phyloP scores from a whole-genome alignment of 2,888 invertebrate species.

The Adelphocoris suturalis region DNA sequence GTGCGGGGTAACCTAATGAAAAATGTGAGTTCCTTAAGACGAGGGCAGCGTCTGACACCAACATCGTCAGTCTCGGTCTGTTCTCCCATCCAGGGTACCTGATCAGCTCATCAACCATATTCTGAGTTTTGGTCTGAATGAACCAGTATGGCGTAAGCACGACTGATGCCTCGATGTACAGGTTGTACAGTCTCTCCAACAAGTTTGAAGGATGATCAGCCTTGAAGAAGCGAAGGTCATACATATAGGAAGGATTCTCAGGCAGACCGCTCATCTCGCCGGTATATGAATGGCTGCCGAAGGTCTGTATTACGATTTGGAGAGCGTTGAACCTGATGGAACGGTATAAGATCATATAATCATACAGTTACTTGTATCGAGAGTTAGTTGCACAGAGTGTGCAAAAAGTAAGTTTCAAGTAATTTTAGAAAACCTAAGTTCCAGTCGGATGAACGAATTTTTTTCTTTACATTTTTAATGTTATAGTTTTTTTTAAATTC shows the following conservation, averaged over 20 bases:
- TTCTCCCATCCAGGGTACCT: conserved; percentile 72
- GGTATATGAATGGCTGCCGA: conserved; percentile 69
- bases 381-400: too few species aligned
- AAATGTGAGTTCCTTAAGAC: conserved; percentile 22
- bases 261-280: conserved; percentile 71
- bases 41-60: conserved; percentile 64
- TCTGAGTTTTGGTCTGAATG: conserved; percentile 15
- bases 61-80: conserved; percentile 54
- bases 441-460: too few species aligned
- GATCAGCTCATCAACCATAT: conserved; percentile 67
- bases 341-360: background rate
- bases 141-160: background rate
- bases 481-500: too few species aligned
- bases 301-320: conserved; percentile 29
- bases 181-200: conserved; percentile 31
- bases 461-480: too few species aligned
- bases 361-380: background rate
- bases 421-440: too few species aligned
- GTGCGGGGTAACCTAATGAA: conserved; percentile 82
- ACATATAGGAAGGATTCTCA: conserved; percentile 57
- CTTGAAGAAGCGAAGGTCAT: conserved; percentile 48
- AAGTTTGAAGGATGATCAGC: conserved; percentile 22
- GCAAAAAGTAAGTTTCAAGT: too few species aligned
- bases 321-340: conserved; percentile 46
- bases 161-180: background rate